A percentile compares a stretch with the other conserved stretches of the same genome.
phyloP scores from a whole-genome alignment of 2,888 invertebrate species.

The Mellilla xanthometata region DNA sequence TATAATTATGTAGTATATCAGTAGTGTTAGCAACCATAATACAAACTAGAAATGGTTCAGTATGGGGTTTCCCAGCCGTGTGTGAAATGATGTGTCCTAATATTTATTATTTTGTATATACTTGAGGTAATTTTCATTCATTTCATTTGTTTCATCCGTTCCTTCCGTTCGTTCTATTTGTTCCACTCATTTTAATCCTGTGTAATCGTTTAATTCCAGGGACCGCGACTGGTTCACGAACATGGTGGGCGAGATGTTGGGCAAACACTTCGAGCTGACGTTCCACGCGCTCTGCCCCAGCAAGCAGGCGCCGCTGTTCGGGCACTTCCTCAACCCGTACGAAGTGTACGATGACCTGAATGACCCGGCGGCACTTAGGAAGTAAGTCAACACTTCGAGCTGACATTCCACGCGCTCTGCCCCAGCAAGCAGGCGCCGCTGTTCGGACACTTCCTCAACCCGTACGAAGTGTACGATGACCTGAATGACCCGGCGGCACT shows the following conservation, averaged over 20 bases:
- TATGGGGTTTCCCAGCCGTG: no score
- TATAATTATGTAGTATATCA: no score
- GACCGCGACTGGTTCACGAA: conserved; percentile 90
- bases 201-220: conserved; percentile 67
- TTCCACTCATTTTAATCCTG: no score
- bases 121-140: no score
- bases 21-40: no score
- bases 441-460: conserved; percentile 1
- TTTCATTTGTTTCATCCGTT: no score
- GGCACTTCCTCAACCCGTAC: conserved; percentile 90
- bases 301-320: conserved; percentile 87
- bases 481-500: conserved; percentile 83
- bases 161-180: no score
- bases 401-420: no score
- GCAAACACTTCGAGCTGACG: conserved; percentile 90
- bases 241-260: conserved; percentile 88
- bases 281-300: conserved; percentile 90
- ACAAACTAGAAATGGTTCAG: no score
- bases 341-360: conserved; percentile 91
- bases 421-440: no score
- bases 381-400: conserved; percentile 43
- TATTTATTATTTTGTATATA: no score
- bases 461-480: conserved; percentile 86
- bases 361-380: conserved; percentile 78
- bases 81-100: no score